Base-by-base conservation (phyloP, 2,797 vertebrate species). In the Malurus splendens region DNA sequence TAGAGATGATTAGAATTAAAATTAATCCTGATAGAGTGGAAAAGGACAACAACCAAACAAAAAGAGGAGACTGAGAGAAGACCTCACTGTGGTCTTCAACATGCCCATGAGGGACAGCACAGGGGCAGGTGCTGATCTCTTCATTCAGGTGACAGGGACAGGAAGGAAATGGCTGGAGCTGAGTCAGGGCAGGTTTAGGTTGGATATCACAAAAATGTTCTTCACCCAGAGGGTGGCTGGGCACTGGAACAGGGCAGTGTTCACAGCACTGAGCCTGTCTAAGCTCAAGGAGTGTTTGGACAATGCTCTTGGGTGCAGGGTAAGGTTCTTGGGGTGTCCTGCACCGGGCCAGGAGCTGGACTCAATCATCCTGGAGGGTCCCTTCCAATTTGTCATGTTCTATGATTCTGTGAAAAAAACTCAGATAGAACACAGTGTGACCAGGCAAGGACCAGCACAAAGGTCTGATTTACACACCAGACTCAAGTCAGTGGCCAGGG, bases 281-380 rank as follows among this genome's bases (percentile, higher is more conserved):
- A 33, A 47, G 66, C 0, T 24, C 66, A 28, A 33, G 41, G 30
- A 39, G 8, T 1, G 0, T 39, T 62, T 61, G 41, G 28, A 47
- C 33, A 71, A 16, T 16, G 41, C 48, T 32, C 48, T 47, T 8
- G 16, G 55, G 36, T 17, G 6, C 19, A 7, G 0, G 1, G 9
- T 38, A 56, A 48, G 18, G 32, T 0, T 12, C 11, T 25, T 59
- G 64, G 64, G 14, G 27, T 44, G 11, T 38, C 47, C n/a, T 52
- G 39, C 3, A 2, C 55, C 22, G 12, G 15, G 12, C 18, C 66
- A 54, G 56, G 18, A 32, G 15, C 0, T 47, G 41, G 41, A 41
- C 2, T 20, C 0, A 0, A 17, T 2, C 1, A 6, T 41, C 13
- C 24, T 55, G 57, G 1, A 12, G 33, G 13, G 19, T 55, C 5